These are phyloP conservation scores for Nomada flava DNA, from an alignment of 2,888 invertebrate genomes.

Conservation along the genomic window DNA sequence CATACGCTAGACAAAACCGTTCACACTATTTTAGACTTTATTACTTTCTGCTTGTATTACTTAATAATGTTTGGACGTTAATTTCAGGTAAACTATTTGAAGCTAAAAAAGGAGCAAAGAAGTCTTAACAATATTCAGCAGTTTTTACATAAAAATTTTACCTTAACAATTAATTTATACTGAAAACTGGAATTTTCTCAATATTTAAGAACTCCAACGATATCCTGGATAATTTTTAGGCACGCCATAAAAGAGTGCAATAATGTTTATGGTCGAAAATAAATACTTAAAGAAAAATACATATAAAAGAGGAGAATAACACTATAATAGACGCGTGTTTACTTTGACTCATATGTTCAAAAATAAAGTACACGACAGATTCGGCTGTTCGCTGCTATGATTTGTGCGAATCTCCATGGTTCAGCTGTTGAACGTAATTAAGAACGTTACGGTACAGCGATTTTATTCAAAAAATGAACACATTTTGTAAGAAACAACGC, in stretches of 20 bases:
- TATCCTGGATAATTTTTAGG: too few species aligned
- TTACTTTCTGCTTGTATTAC: not conserved
- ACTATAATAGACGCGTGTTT: not conserved
- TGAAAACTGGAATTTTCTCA: not conserved
- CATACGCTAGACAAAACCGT: not conserved
- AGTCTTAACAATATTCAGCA: not conserved
- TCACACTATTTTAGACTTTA: conserved; percentile 1
- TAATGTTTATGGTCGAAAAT: not conserved
- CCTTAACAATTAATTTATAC: not conserved
- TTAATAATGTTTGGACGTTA: not conserved
- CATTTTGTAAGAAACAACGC: conserved; percentile 64
- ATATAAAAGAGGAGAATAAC: not conserved
- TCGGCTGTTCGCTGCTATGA: conserved; percentile 16
- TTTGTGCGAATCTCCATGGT: conserved; percentile 48
- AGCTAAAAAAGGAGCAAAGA: not conserved
- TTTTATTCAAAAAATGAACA: conserved; percentile 65
- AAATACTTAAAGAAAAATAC: not conserved
- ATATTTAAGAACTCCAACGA: not conserved
- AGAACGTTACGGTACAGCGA: conserved; percentile 61
- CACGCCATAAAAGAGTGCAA: not conserved
- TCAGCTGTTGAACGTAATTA: conserved; percentile 50
- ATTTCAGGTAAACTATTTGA: not conserved
- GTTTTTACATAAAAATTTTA: not conserved
- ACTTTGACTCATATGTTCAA: not conserved
- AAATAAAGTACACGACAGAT: conserved; percentile 22